Percentiles rank a stretch among this genome's conserved stretches.
Conservation (phyloP, 2,888 invertebrate genomes). For the Acronicta psi region DNA sequence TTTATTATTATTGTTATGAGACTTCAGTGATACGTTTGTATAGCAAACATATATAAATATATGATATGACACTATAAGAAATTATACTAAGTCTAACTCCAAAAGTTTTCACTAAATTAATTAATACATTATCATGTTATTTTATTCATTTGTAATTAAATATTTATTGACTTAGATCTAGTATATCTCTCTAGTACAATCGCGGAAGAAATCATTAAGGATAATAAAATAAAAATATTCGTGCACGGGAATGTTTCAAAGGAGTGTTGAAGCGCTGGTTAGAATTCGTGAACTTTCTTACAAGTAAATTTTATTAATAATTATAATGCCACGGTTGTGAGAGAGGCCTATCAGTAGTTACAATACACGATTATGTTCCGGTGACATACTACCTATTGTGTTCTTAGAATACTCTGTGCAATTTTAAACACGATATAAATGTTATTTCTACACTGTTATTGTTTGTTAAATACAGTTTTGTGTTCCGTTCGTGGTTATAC, state of each 20-base stretch:
- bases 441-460: slow-evolving; percentile 79
- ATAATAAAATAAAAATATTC: slow-evolving; percentile 52
- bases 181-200: slow-evolving; percentile 66
- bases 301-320: slow-evolving; percentile 59
- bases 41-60: slow-evolving; percentile 57
- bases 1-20: slow-evolving; percentile 63
- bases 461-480: slow-evolving; percentile 63
- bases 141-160: slow-evolving; percentile 59
- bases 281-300: slow-evolving; percentile 58
- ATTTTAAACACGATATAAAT: slow-evolving; percentile 61
- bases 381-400: slow-evolving; percentile 84
- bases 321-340: slow-evolving; percentile 83
- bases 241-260: slow-evolving; percentile 58
- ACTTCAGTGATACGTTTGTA: slow-evolving; percentile 63
- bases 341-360: slow-evolving; percentile 85
- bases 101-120: slow-evolving; percentile 58
- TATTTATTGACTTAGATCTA: slow-evolving; percentile 58
- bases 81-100: slow-evolving; percentile 67
- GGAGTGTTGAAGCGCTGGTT: slow-evolving; percentile 52
- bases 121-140: slow-evolving; percentile 52
- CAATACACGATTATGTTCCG: slow-evolving; percentile 70
- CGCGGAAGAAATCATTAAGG: slow-evolving; percentile 56
- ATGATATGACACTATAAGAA: slow-evolving; percentile 65
- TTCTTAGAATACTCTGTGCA: slow-evolving; percentile 81
- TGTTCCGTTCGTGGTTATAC: slow-evolving; percentile 59